Evolutionary conservation across 2,113 vertebrate genomes (phyloP).

Genomic region (Cochlearius cochlearius): DNA sequence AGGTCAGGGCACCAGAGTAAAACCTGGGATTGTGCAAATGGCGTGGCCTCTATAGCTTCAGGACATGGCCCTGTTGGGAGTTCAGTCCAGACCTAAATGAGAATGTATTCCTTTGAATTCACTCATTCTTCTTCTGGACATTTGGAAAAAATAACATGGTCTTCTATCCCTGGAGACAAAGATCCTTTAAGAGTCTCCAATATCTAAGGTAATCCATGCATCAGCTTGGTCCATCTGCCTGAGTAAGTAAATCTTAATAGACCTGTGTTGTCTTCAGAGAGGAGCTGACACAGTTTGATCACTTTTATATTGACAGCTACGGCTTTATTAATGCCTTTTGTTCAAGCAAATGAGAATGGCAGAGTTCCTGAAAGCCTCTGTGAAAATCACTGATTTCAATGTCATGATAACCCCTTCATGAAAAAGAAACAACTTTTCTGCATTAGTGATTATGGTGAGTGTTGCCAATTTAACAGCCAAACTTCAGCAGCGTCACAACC

Average conservation of each 20-base stretch:
- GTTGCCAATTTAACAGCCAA: not conserved
- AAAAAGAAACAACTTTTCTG: not conserved
- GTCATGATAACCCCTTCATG: not conserved
- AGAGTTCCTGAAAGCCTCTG: not conserved
- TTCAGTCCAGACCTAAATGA: conserved; percentile 21
- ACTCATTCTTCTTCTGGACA: conserved; percentile 48
- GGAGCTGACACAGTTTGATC: conserved; percentile 15
- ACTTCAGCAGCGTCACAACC: not conserved
- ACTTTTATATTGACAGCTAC: not conserved
- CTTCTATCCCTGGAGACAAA: not conserved
- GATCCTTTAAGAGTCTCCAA: conserved; percentile 31
- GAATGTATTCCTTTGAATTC: conserved; percentile 39
- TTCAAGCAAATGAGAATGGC: not conserved
- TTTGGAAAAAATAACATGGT: not conserved
- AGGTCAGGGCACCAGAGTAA: conserved; percentile 38
- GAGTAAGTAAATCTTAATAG: conserved; percentile 22
- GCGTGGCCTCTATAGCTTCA: conserved; percentile 21
- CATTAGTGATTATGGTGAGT: not conserved
- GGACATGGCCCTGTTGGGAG: conserved; percentile 51
- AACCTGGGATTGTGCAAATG: conserved; percentile 17
- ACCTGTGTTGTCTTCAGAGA: not conserved
- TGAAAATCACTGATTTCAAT: not conserved
- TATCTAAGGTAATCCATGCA: not conserved
- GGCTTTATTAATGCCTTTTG: conserved; percentile 24
- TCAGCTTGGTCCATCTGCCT: conserved; percentile 24